Percentiles rank a stretch among this genome's conserved stretches.
phyloP scores from a whole-genome alignment of 2,113 vertebrate genomes.

The Shinisaurus crocodilurus region DNA sequence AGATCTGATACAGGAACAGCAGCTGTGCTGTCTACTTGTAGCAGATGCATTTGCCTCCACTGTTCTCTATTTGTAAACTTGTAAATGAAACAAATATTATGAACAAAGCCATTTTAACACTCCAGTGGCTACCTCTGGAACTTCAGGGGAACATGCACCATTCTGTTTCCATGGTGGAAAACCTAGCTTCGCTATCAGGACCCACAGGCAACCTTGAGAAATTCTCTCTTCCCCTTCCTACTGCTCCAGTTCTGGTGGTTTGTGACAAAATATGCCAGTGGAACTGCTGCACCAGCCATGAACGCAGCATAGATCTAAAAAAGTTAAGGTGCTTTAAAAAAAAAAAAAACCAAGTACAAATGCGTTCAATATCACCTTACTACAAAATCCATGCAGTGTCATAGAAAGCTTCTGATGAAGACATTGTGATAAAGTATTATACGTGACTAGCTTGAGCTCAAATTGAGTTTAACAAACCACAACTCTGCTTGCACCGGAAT shows the following conservation, averaged over 20 bases:
- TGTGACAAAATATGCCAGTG: background rate
- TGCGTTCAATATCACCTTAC: too few species aligned
- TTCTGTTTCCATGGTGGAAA: background rate
- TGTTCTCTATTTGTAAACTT: background rate
- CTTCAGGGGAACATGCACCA: too few species aligned
- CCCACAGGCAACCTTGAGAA: too few species aligned
- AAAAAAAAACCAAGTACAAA: background rate
- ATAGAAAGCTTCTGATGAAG: background rate
- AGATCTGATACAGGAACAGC: background rate
- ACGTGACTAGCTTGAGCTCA: background rate
- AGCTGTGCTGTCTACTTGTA: background rate
- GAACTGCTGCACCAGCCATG: background rate
- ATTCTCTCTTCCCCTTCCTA: background rate
- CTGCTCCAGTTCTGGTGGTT: background rate
- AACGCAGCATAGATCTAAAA: background rate
- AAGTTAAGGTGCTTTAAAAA: background rate
- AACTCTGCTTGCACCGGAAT: background rate
- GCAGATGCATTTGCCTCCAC: background rate
- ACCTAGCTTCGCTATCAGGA: background rate
- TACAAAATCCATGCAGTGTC: too few species aligned
- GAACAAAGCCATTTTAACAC: background rate
- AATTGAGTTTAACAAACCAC: background rate
- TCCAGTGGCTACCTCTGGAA: background rate
- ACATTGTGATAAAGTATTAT: background rate
- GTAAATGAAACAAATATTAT: background rate